A percentile compares a stretch with the other conserved stretches of the same genome.
phyloP scores from a whole-genome alignment of 2,888 invertebrate species.

The Raillietiella orientalis region DNA sequence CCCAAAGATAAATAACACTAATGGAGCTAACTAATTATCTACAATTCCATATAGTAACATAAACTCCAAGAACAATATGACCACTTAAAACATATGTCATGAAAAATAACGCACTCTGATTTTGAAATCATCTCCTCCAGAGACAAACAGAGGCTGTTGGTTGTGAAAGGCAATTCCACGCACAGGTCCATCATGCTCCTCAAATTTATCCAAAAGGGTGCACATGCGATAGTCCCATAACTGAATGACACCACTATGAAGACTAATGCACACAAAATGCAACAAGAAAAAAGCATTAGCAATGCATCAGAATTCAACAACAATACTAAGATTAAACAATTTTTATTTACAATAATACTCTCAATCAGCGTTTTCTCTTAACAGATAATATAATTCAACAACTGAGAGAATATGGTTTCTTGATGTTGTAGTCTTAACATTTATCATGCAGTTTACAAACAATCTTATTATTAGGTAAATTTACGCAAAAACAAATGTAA shows the following conservation, averaged over 20 bases:
- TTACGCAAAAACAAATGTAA: too few species aligned
- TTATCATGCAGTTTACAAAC: too few species aligned
- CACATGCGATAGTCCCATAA: constrained; percentile 99
- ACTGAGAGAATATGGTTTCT: too few species aligned
- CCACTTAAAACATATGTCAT: neutral
- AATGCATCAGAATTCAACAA: neutral
- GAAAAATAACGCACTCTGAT: constrained; percentile 34
- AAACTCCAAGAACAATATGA: constrained; percentile 3
- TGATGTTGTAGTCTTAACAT: too few species aligned
- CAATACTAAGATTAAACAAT: too few species aligned
- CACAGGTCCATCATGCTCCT: constrained; percentile 98
- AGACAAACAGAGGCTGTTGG: constrained; percentile 93
- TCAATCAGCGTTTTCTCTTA: too few species aligned
- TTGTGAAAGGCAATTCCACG: constrained; percentile 90
- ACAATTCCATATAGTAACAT: neutral
- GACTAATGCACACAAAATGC: too few species aligned
- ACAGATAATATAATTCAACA: too few species aligned
- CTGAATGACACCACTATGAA: constrained; percentile 94
- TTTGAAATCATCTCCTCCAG: constrained; percentile 98
- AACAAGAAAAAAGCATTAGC: constrained; percentile 7
- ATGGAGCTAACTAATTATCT: neutral
- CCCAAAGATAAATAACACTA: neutral
- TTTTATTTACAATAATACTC: too few species aligned
- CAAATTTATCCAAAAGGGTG: constrained; percentile 89
- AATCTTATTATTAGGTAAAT: too few species aligned